Conservation (phyloP, 2,888 invertebrate genomes). For the Apoderus coryli region DNA sequence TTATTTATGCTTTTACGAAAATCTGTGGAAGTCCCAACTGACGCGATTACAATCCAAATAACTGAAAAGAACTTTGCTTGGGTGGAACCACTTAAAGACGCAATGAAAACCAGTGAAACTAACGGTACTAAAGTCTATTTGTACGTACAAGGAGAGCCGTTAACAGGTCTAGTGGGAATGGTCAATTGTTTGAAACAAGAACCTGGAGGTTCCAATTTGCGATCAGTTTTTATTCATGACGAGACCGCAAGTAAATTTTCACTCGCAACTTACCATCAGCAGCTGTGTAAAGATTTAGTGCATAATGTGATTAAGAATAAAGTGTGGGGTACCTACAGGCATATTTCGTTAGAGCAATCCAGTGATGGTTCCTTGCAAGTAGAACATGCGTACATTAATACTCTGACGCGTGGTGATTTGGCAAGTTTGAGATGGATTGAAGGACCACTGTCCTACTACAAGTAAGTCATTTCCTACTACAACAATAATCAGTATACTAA, state of each 20-base stretch:
- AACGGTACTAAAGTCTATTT: constrained; percentile 49
- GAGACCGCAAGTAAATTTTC: constrained; percentile 44
- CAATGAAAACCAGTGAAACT: constrained; percentile 49
- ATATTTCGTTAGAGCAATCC: constrained; percentile 48
- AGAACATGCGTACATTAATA: constrained; percentile 91
- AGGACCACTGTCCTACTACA: constrained; percentile 56
- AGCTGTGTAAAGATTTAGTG: constrained; percentile 61
- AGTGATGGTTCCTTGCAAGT: constrained; percentile 40
- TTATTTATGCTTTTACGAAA: constrained; percentile 54
- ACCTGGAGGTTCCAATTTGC: constrained; percentile 64
- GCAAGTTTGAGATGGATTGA: constrained; percentile 89
- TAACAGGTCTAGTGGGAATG: constrained; percentile 73
- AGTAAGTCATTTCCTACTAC: constrained; percentile 25
- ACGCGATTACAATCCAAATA: constrained; percentile 43
- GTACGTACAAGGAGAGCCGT: constrained; percentile 51
- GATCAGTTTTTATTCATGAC: constrained; percentile 58
- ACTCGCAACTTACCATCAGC: constrained; percentile 42
- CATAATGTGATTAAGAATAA: constrained; percentile 73
- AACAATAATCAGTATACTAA: constrained; percentile 4
- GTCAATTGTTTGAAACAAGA: constrained; percentile 83
- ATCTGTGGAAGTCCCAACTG: constrained; percentile 27
- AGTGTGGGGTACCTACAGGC: constrained; percentile 79
- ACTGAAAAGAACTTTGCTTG: constrained; percentile 60
- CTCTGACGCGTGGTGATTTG: constrained; percentile 83
- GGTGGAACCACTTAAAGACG: constrained; percentile 68